phyloP scores from a whole-genome alignment of 2,797 vertebrate species.

The Etheostoma perlongum region DNA sequence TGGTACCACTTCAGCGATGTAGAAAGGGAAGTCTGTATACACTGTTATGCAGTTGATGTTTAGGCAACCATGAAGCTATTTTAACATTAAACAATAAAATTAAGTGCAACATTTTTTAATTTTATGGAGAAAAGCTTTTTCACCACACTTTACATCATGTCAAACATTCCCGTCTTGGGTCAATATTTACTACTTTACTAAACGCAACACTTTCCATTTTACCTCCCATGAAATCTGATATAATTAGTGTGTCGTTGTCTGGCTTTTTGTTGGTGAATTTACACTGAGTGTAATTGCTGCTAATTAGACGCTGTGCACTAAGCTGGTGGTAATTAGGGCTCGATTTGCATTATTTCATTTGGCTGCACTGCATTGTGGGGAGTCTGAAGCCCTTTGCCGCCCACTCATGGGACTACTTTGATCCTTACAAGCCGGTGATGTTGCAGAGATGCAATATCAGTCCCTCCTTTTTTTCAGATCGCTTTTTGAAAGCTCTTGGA shows the following conservation, averaged over 20 bases:
- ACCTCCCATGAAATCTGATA: slow-evolving; percentile 69
- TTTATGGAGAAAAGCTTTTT: slow-evolving; percentile 7
- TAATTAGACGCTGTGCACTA: slow-evolving; percentile 92
- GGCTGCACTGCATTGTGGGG: slow-evolving; percentile 62
- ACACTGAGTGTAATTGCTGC: slow-evolving; percentile 93
- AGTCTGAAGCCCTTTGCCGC: slow-evolving; percentile 75
- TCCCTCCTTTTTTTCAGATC: slow-evolving; percentile 66
- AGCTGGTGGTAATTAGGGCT: slow-evolving; percentile 91
- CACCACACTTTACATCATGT: not conserved
- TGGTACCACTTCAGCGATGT: slow-evolving; percentile 69
- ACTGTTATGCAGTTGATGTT: slow-evolving; percentile 53
- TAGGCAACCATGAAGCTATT: slow-evolving; percentile 18
- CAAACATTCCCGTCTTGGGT: slow-evolving; percentile 34
- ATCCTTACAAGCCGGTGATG: slow-evolving; percentile 81
- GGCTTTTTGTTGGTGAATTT: slow-evolving; percentile 89
- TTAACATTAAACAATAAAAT: slow-evolving; percentile 28
- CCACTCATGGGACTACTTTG: slow-evolving; percentile 84
- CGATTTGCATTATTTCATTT: slow-evolving; percentile 91
- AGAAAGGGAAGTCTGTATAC: slow-evolving; percentile 34
- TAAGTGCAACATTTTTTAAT: slow-evolving; percentile 5
- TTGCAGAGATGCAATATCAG: slow-evolving; percentile 76
- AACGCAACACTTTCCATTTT: slow-evolving; percentile 41
- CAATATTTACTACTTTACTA: slow-evolving; percentile 58
- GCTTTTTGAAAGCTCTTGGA: slow-evolving; percentile 67
- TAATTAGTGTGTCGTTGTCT: slow-evolving; percentile 90